Conservation (phyloP, 2,888 invertebrate species). For the Dynastes grantii region DNA sequence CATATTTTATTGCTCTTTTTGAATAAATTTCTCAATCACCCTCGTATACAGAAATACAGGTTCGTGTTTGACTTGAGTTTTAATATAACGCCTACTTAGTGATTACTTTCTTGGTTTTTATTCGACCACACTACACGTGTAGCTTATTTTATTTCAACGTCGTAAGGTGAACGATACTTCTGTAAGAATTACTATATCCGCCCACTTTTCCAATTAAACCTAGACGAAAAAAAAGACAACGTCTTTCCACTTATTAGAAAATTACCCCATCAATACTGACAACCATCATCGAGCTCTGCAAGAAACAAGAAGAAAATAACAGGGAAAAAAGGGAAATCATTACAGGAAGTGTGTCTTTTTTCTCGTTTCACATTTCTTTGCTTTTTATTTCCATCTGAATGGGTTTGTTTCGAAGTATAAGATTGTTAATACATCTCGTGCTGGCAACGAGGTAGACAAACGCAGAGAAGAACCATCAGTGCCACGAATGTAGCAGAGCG, state of each 20-base stretch:
- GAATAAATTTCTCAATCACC: no score
- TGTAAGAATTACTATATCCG: slow-evolving; percentile 21
- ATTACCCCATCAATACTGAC: slow-evolving; percentile 7
- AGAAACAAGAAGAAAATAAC: no score
- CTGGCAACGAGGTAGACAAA: background rate
- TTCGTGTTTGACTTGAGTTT: slow-evolving; percentile 61
- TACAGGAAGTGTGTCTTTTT: slow-evolving; percentile 19
- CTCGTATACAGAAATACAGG: background rate
- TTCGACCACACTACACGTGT: background rate
- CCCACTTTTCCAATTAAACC: slow-evolving; percentile 32
- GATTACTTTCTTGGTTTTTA: slow-evolving; percentile 17
- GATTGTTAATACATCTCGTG: slow-evolving; percentile 30
- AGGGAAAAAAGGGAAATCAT: slow-evolving; percentile 11
- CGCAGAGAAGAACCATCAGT: slow-evolving; percentile 9
- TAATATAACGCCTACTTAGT: slow-evolving; percentile 59
- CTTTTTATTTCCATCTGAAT: background rate
- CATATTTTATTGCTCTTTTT: background rate
- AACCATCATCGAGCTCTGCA: background rate
- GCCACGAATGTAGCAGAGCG: background rate
- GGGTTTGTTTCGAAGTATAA: slow-evolving; percentile 3
- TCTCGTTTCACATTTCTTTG: background rate
- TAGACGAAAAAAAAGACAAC: background rate
- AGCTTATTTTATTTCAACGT: background rate
- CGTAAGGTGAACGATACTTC: background rate
- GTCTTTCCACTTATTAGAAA: slow-evolving; percentile 29